Conservation (phyloP, 2,888 invertebrate species). For the Eupsilia transversa region DNA sequence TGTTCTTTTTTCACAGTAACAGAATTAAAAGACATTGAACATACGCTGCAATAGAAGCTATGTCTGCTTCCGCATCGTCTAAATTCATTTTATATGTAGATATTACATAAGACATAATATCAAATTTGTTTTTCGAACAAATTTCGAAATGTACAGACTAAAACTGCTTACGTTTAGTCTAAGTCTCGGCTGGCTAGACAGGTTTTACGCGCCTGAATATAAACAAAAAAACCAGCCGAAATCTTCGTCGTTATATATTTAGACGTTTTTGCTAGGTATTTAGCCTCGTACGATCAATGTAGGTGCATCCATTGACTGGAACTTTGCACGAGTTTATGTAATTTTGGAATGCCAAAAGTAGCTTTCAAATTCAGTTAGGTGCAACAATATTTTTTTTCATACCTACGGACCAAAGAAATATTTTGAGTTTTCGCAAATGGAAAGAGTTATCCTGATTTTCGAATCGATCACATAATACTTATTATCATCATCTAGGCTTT, state of each 20-base stretch:
- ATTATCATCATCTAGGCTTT: no score
- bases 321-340: conserved; percentile 3
- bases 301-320: conserved; percentile 55
- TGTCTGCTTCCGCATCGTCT: conserved; percentile 5
- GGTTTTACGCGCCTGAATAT: conserved; percentile 79
- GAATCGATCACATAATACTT: background rate
- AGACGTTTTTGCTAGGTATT: conserved; percentile 71
- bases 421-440: background rate
- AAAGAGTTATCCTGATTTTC: background rate
- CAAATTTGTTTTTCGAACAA: conserved; percentile 39
- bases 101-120: conserved; percentile 3
- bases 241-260: conserved; percentile 72
- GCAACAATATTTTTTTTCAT: background rate
- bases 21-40: background rate
- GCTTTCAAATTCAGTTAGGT: background rate
- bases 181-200: conserved; percentile 74
- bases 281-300: conserved; percentile 58
- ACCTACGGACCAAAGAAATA: no score
- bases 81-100: background rate
- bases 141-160: conserved; percentile 69
- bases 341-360: background rate
- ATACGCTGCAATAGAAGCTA: conserved; percentile 7
- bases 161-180: conserved; percentile 68
- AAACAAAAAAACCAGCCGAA: conserved; percentile 76
- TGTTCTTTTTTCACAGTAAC: background rate